Percentiles rank a stretch among this genome's conserved stretches.
Conservation (phyloP, 2,888 invertebrate species). For the Tiliacea citrago region DNA sequence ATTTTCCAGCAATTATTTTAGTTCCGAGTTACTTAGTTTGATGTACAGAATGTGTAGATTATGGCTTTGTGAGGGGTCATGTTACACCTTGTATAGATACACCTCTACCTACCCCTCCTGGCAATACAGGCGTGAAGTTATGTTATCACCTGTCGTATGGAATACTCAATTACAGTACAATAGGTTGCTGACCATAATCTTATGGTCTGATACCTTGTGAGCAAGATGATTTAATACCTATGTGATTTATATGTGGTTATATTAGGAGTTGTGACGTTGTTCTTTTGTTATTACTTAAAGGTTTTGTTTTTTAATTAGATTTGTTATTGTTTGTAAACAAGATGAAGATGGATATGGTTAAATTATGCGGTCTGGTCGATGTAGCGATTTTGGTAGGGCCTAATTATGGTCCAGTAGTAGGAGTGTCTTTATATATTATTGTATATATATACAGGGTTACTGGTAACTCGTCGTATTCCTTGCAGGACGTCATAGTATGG, state of each 20-base stretch:
- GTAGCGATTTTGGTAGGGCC: no score
- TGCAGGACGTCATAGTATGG: no score
- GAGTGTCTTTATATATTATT: no score
- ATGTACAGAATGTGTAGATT: no score
- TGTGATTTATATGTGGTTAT: neutral
- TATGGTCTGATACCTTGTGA: slow-evolving; percentile 1
- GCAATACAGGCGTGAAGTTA: neutral
- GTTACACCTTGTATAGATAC: neutral
- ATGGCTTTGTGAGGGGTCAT: no score
- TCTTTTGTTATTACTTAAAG: neutral
- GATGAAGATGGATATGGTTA: neutral
- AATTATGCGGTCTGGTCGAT: no score
- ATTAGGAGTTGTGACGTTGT: slow-evolving; percentile 10
- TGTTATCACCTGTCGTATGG: neutral
- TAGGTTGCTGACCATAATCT: slow-evolving; percentile 20
- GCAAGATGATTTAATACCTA: slow-evolving; percentile 11
- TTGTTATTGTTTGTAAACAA: slow-evolving; percentile 4
- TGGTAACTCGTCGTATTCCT: no score
- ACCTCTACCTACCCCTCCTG: neutral
- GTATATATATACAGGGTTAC: no score
- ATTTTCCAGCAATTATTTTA: no score
- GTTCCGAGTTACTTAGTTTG: no score
- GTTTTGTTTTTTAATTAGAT: neutral
- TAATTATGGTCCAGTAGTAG: no score
- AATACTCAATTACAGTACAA: slow-evolving; percentile 37